Base-by-base conservation (phyloP, 2,797 vertebrate species). In the Buphagus erythrorhynchus region DNA sequence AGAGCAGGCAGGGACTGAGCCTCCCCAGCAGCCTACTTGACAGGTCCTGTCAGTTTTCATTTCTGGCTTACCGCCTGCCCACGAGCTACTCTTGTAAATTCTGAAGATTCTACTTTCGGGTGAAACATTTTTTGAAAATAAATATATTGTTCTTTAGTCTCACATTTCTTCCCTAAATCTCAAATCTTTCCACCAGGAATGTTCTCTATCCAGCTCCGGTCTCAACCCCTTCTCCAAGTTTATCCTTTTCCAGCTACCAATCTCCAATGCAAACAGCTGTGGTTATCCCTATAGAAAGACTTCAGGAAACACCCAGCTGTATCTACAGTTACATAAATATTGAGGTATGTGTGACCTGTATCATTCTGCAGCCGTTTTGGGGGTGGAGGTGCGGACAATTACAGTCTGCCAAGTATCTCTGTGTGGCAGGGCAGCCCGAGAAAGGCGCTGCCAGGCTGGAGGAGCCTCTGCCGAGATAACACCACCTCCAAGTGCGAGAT, bases 11-110 rank as follows among this genome's bases (percentile, higher is more conserved):
- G 16, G 35, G 67, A 63, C 81, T 28, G n/a, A 74, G 38, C 49
- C 66, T 63, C 25, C 55, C 65, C 54, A 52, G 72, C 85, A 95
- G 68, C 46, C 38, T 40, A 33, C 49, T 72, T 93, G 93, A 90
- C 91, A 91, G 65, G 73, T 76, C 68, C 52, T 86, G 89, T 88
- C 93, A 86, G 72, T 72, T 95, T 65, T 86, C 40, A 89, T 91
- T 93, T 68, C 61, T 93, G 65, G 14, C 35, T 91, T 92, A n/a
- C 33, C 2, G 57, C 43, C 81, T 95, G 68, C 85, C 65, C 73
- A 66, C 3, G 0, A 95, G 68, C 55, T 87, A 91, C 51, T 73
- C 62, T 19, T 36, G 8, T 59, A 91, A 82, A 85, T 76, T 71
- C 51, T 51, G 4, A 92, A 87, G 33, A 77, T 31, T 68, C 29